Percentiles rank a stretch among this genome's conserved stretches.
Conservation (phyloP, 2,888 invertebrate genomes). For the Uropetala carovei region DNA sequence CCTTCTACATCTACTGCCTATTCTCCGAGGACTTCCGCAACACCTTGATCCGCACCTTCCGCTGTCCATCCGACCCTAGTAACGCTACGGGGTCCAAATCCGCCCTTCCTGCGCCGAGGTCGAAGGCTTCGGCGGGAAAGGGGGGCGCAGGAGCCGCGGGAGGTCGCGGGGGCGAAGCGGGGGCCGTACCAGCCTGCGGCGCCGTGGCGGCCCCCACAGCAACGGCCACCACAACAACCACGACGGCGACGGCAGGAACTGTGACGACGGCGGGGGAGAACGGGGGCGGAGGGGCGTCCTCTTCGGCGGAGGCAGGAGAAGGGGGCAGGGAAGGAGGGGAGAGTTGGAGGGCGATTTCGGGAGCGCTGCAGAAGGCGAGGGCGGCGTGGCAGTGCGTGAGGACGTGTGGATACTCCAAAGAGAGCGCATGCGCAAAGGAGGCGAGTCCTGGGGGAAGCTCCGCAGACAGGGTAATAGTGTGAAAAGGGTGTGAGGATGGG, state of each 20-base stretch:
- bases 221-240: constrained; percentile 44
- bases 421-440: constrained; percentile 57
- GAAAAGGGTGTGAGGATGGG: neutral
- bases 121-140: constrained; percentile 2
- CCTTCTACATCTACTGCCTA: constrained; percentile 87
- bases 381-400: constrained; percentile 30
- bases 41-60: constrained; percentile 81
- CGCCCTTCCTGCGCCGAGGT: constrained; percentile 21
- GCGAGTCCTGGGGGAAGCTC: constrained; percentile 64
- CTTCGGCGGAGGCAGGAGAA: neutral
- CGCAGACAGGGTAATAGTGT: constrained; percentile 66
- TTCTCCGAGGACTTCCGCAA: constrained; percentile 87
- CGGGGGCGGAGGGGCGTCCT: neutral
- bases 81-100: neutral
- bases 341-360: neutral
- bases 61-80: constrained; percentile 76
- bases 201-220: constrained; percentile 15
- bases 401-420: constrained; percentile 50
- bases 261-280: neutral
- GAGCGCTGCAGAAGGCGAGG: constrained; percentile 10
- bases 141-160: neutral
- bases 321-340: neutral
- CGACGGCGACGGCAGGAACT: constrained; percentile 21
- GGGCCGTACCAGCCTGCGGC: neutral
- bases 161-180: constrained; percentile 2